phyloP scores from a whole-genome alignment of 37 sponge, comb jelly and placozoan genomes.

The Agelas oroides region DNA sequence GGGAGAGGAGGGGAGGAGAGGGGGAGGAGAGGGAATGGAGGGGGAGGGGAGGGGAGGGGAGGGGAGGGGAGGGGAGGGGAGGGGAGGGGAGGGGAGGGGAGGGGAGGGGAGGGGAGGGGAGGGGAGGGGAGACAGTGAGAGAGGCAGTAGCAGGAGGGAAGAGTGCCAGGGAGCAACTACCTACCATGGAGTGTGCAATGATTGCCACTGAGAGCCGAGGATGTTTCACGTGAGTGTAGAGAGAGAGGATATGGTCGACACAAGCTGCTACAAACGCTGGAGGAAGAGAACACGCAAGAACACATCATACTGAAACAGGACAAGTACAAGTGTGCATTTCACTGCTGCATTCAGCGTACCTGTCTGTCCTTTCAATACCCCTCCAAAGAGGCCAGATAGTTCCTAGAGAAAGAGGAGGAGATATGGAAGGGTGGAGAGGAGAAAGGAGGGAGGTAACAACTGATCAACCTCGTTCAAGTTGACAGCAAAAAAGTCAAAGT shows the following conservation, averaged over 20 bases:
- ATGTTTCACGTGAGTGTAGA: slow-evolving; percentile 22
- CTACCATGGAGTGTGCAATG: slow-evolving; percentile 79
- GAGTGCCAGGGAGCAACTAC: background rate
- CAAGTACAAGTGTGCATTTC: no score
- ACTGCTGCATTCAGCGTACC: slow-evolving; percentile 33
- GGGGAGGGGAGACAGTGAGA: background rate
- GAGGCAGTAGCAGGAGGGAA: background rate
- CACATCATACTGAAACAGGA: no score
- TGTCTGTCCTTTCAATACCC: slow-evolving; percentile 54
- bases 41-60: background rate
- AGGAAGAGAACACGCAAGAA: background rate
- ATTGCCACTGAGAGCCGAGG: slow-evolving; percentile 60
- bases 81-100: background rate
- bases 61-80: background rate
- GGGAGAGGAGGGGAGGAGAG: no score
- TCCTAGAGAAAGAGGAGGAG: slow-evolving; percentile 32
- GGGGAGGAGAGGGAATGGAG: background rate
- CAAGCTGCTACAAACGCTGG: slow-evolving; percentile 57
- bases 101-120: background rate
- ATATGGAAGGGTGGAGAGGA: slow-evolving; percentile 1
- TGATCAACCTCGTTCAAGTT: slow-evolving; percentile 49
- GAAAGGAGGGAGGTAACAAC: background rate
- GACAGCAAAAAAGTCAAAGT: slow-evolving; percentile 68
- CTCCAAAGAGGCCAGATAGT: slow-evolving; percentile 80
- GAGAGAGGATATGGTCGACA: slow-evolving; percentile 70